Conservation (phyloP, 2,888 invertebrate genomes). For the Plagodis pulveraria region DNA sequence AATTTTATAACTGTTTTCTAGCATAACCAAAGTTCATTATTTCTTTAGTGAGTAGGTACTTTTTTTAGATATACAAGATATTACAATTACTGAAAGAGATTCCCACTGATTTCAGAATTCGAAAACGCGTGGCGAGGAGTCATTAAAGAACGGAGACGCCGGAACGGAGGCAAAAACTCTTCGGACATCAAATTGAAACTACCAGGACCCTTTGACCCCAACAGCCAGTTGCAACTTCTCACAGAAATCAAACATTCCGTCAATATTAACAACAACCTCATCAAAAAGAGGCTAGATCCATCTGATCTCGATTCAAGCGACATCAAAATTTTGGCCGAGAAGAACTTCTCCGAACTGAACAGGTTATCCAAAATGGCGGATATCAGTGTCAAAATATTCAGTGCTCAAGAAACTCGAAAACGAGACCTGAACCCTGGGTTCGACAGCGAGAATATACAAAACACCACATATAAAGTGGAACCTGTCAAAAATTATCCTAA, state of each 20-base stretch:
- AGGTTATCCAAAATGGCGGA: conserved; percentile 79
- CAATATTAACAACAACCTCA: conserved; percentile 75
- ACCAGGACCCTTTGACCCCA: conserved; percentile 51
- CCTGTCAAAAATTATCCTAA: conserved; percentile 53
- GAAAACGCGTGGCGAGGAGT: conserved; percentile 88
- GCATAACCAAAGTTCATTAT: too few species aligned
- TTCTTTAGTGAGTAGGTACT: too few species aligned
- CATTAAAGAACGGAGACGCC: conserved; percentile 85
- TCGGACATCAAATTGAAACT: conserved; percentile 33
- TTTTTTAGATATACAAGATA: too few species aligned
- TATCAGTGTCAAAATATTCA: conserved; percentile 71
- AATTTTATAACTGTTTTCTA: too few species aligned
- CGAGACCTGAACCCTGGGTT: conserved; percentile 73
- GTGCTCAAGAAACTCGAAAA: conserved; percentile 64
- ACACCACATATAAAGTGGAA: conserved; percentile 40
- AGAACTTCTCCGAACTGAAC: conserved; percentile 76
- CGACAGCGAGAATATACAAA: conserved; percentile 73
- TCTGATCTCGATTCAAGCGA: conserved; percentile 45
- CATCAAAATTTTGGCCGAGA: conserved; percentile 72
- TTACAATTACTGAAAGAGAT: too few species aligned
- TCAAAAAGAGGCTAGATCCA: conserved; percentile 69
- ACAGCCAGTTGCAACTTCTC: conserved; percentile 68
- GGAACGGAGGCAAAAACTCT: conserved; percentile 69
- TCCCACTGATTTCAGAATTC: conserved; percentile 71
- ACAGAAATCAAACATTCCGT: conserved; percentile 76